Evolutionary conservation across 2,888 invertebrate species (phyloP), one percentile per base, ranked within the genome.

Genomic region (Stenotaenia linearis): DNA sequence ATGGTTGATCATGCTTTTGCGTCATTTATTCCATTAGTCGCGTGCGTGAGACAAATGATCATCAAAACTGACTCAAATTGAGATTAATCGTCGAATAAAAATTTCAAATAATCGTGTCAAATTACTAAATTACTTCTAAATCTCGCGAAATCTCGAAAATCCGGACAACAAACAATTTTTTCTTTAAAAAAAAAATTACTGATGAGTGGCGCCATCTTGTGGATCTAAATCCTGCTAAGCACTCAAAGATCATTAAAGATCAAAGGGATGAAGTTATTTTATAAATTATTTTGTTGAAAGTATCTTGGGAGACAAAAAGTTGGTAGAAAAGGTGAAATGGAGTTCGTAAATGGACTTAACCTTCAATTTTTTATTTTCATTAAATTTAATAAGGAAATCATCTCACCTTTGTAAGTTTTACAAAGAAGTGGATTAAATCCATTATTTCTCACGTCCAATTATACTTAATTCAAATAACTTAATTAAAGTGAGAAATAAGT

Each of bases 21-120:
- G 61, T 61, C 61, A 61, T 61, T 61, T 61, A 61, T 61, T 25
- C 61, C 61, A 61, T 61, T 9, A 61, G 61, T 61, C 61, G 61
- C 61, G 61, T 61, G 61, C 61, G 23, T 23, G 23, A 61, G 23
- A 61, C 61, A 61, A 61, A 45, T 45, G 45, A 45, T 45, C 12
- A 45, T 45, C 45, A 45, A 61, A 21, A 3, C 15, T 61, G 23
- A 15, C 23, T 61, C 23, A 23, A 61, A 61, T 61, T 61, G 15
- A 21, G 61, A 61, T 23, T 61, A 61, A 61, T 61, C 7, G 23
- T 23, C 2, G 5, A 23, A 21, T 61, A 7, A 61, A 45, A 61
- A 7, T 25, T 45, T 15, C 5, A 15, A 15, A 45, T 45, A 45
- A 6, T 45, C 45, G n/a, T n/a, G 4, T 45, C 45, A 45, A n/a